A percentile compares a stretch with the other conserved stretches of the same genome.
Evolutionary conservation across 2,888 invertebrate species (phyloP).

Genomic region (Lordiphosa andalusiaca): DNA sequence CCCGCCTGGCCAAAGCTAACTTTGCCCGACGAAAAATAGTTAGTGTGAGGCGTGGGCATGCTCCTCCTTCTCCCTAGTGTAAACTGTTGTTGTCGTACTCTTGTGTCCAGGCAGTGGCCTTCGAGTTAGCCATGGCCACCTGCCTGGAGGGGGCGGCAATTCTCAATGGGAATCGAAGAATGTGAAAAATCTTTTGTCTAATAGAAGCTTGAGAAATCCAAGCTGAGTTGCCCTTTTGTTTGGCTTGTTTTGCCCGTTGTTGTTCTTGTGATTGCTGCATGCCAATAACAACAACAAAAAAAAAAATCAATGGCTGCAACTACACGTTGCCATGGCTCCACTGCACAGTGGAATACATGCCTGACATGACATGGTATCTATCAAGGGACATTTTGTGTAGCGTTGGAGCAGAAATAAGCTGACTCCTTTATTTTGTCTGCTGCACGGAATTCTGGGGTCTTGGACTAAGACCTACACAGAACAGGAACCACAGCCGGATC

Average conservation of each 20-base stretch:
- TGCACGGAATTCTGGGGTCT: too few species aligned
- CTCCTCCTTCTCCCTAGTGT: conserved; percentile 23
- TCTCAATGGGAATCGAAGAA: conserved; percentile 23
- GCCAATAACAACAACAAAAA: conserved; percentile 50
- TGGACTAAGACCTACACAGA: too few species aligned
- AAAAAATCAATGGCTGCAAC: conserved; percentile 64
- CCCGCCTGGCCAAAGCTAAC: conserved; percentile 60
- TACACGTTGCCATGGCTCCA: conserved; percentile 55
- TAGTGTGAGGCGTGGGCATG: conserved; percentile 41
- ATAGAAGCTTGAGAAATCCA: conserved; percentile 49
- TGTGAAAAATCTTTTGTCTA: conserved; percentile 35
- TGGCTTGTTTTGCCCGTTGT: conserved; percentile 11
- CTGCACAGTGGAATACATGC: too few species aligned
- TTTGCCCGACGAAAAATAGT: conserved; percentile 43
- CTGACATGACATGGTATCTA: too few species aligned
- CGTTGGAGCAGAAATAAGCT: too few species aligned
- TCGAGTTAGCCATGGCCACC: conserved; percentile 45
- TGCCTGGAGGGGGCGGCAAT: conserved; percentile 13
- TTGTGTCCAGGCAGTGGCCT: conserved; percentile 37
- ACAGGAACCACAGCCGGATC: too few species aligned
- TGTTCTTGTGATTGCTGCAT: conserved; percentile 36
- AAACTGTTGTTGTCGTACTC: conserved; percentile 15
- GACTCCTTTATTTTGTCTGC: too few species aligned
- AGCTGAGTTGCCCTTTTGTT: conserved; percentile 40
- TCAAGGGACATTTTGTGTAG: too few species aligned